These are phyloP conservation scores for Anastatus disparis DNA, from an alignment of 1,140 invertebrate species.

Conservation along the genomic window DNA sequence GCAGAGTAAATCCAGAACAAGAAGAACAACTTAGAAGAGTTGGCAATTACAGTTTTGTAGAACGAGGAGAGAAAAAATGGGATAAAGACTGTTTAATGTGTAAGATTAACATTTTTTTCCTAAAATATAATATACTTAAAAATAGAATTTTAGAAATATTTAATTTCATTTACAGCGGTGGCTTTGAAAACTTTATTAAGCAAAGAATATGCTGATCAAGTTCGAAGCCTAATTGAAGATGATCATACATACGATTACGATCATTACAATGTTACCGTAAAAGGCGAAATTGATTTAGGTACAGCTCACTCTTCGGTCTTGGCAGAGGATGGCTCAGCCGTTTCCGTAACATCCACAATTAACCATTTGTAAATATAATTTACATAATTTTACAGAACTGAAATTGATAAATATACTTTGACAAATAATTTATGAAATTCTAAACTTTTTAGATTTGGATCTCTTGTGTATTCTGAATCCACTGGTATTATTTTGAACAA, in stretches of 20 bases:
- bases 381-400: not conserved
- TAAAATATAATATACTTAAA: not conserved
- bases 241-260: slow-evolving; percentile 73
- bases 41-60: not conserved
- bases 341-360: slow-evolving; percentile 87
- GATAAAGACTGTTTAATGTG: not conserved
- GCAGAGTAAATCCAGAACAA: not conserved
- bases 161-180: not conserved
- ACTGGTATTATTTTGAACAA: slow-evolving; percentile 92
- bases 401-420: not conserved
- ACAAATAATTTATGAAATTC: not conserved
- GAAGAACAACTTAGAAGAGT: not conserved
- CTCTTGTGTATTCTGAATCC: slow-evolving; percentile 72
- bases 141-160: not conserved
- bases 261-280: slow-evolving; percentile 76
- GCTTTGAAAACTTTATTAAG: not conserved
- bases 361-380: slow-evolving; percentile 79
- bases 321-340: slow-evolving; percentile 84
- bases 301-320: slow-evolving; percentile 87
- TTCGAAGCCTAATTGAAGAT: slow-evolving; percentile 66
- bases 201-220: slow-evolving; percentile 51
- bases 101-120: not conserved
- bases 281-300: slow-evolving; percentile 73
- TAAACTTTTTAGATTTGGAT: slow-evolving; percentile 75
- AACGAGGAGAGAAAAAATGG: not conserved